phyloP scores from a whole-genome alignment of 2,888 invertebrate species.

The Meteorus colon region DNA sequence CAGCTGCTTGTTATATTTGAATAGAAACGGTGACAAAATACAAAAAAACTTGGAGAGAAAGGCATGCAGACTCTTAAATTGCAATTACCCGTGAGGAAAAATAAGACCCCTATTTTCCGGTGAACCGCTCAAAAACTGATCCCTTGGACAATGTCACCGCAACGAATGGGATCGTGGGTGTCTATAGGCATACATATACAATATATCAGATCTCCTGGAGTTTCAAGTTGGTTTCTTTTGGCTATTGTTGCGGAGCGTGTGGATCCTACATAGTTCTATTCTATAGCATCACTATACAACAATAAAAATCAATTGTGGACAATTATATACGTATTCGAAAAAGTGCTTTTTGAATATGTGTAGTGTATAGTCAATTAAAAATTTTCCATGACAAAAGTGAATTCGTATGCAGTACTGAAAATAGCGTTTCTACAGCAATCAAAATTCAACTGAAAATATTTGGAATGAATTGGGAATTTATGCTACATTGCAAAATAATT shows the following conservation, averaged over 20 bases:
- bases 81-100: conserved; percentile 52
- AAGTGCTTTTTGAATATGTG: not conserved
- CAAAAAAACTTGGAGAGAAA: conserved; percentile 35
- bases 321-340: not conserved
- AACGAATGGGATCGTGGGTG: conserved; percentile 43
- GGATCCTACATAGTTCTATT: conserved; percentile 58
- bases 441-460: too few species aligned
- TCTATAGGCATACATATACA: not conserved
- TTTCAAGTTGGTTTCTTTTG: conserved; percentile 20
- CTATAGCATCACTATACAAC: conserved; percentile 10
- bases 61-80: conserved; percentile 53
- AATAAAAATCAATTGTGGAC: conserved; percentile 4
- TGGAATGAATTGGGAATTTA: too few species aligned
- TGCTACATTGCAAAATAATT: too few species aligned
- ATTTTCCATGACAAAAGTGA: too few species aligned
- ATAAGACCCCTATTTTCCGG: conserved; percentile 48
- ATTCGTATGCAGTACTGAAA: too few species aligned
- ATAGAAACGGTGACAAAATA: conserved; percentile 19
- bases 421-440: too few species aligned
- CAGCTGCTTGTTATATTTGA: conserved; percentile 47
- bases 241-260: conserved; percentile 61
- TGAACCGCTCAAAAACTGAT: conserved; percentile 52
- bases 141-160: conserved; percentile 44
- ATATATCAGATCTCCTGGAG: not conserved
- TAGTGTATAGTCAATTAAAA: not conserved